Conservation (phyloP, 2,888 invertebrate genomes). For the Nomada flava region DNA sequence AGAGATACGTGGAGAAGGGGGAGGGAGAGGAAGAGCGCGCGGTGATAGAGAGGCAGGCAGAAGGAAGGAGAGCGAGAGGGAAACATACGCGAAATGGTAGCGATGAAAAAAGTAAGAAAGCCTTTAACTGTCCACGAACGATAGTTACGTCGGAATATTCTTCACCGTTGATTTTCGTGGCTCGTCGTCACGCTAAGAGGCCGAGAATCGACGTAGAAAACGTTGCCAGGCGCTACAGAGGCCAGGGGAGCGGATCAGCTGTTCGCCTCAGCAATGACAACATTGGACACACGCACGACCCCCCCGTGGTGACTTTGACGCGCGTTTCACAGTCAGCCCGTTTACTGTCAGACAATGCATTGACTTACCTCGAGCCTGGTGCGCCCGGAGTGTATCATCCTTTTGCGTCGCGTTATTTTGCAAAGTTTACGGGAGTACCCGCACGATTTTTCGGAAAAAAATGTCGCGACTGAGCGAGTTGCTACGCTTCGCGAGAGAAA, state of each 20-base stretch:
- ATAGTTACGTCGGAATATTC: conserved; percentile 1
- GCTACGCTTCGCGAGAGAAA: conserved; percentile 81
- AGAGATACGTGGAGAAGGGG: conserved; percentile 28
- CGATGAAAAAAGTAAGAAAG: conserved; percentile 54
- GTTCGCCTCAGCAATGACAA: conserved; percentile 82
- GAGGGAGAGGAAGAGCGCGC: conserved; percentile 20
- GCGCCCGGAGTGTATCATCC: conserved; percentile 84
- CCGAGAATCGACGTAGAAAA: conserved; percentile 22
- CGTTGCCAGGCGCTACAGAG: conserved; percentile 64
- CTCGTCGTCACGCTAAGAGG: background rate
- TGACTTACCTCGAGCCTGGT: conserved; percentile 84
- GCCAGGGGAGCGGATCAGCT: conserved; percentile 80
- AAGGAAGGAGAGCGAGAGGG: conserved; percentile 35
- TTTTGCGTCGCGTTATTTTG: conserved; percentile 84
- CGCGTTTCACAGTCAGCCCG: conserved; percentile 60
- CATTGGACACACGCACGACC: conserved; percentile 78
- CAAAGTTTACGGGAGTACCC: conserved; percentile 79
- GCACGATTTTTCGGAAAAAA: conserved; percentile 74
- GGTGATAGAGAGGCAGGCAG: conserved; percentile 16
- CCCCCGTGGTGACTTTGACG: conserved; percentile 65
- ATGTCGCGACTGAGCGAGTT: conserved; percentile 64
- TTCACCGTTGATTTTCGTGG: background rate
- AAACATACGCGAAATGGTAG: conserved; percentile 55
- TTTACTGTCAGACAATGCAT: conserved; percentile 39
- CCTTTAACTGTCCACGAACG: conserved; percentile 26